phyloP scores from a whole-genome alignment of 2,797 vertebrate genomes.

The Naso thynnoides region DNA sequence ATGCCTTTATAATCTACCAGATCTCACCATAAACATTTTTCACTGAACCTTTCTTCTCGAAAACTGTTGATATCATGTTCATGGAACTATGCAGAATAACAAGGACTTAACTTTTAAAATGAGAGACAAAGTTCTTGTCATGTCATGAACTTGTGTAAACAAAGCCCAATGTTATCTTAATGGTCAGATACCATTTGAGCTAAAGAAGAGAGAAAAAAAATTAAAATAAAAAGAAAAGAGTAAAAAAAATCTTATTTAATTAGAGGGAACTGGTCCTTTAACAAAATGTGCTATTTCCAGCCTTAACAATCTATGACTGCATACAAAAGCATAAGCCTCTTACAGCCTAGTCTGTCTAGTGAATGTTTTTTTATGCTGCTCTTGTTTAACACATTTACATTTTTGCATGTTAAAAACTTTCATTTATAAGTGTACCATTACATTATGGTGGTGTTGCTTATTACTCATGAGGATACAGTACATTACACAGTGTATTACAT shows the following conservation, averaged over 20 bases:
- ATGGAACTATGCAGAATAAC: background rate
- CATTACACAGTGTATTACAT: background rate
- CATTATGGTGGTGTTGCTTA: background rate
- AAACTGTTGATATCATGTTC: background rate
- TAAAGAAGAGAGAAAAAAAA: background rate
- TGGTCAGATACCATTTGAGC: background rate
- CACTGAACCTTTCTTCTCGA: background rate
- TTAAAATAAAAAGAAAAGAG: no score
- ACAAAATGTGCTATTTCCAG: background rate
- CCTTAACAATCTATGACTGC: background rate
- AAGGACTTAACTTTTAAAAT: background rate
- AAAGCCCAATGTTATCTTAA: background rate
- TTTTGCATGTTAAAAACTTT: background rate
- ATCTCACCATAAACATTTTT: background rate
- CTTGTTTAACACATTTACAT: background rate
- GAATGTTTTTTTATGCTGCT: slow-evolving; percentile 17
- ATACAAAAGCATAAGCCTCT: background rate
- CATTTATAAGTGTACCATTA: background rate
- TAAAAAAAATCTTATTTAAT: background rate
- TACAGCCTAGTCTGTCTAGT: background rate
- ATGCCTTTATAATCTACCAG: background rate
- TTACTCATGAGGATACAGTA: background rate
- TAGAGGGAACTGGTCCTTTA: slow-evolving; percentile 8
- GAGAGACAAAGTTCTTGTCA: no score
- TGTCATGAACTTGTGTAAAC: background rate